Conservation (phyloP, 1,140 invertebrate species). For the Epicauta chinensis region DNA sequence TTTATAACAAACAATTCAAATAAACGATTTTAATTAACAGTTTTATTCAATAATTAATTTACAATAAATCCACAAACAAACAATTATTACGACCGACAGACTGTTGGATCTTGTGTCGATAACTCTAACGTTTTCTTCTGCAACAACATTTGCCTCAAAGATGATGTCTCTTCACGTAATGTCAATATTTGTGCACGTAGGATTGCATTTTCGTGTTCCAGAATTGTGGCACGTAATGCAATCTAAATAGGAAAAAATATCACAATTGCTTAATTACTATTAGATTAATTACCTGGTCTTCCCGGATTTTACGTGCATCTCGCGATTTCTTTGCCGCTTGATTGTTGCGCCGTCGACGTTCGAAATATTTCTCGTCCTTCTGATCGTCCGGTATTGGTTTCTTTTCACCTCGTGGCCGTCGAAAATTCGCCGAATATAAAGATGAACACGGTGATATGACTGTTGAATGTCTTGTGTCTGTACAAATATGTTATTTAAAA, state of each 20-base stretch:
- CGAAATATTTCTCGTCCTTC: slow-evolving; percentile 87
- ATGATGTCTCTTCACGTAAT: slow-evolving; percentile 71
- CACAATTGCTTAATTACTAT: background rate
- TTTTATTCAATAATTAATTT: too few species aligned
- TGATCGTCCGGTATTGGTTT: slow-evolving; percentile 78
- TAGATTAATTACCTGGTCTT: slow-evolving; percentile 67
- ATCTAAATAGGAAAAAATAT: slow-evolving; percentile 48
- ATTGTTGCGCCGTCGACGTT: slow-evolving; percentile 79
- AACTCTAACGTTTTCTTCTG: slow-evolving; percentile 37
- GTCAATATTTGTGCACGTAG: slow-evolving; percentile 72
- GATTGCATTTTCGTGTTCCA: slow-evolving; percentile 83
- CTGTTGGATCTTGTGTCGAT: slow-evolving; percentile 17
- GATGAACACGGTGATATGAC: slow-evolving; percentile 9
- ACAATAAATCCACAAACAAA: too few species aligned
- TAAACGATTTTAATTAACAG: too few species aligned
- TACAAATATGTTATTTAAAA: background rate
- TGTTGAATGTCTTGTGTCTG: background rate
- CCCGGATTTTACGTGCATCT: slow-evolving; percentile 75
- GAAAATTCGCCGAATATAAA: slow-evolving; percentile 8
- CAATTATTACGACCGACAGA: background rate
- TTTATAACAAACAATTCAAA: too few species aligned
- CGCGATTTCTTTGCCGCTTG: slow-evolving; percentile 86
- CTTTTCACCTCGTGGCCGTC: slow-evolving; percentile 72
- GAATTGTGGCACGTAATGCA: slow-evolving; percentile 67
- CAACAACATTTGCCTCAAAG: slow-evolving; percentile 58